phyloP scores from a whole-genome alignment of 2,888 invertebrate species.

The Adineta ricciae region DNA sequence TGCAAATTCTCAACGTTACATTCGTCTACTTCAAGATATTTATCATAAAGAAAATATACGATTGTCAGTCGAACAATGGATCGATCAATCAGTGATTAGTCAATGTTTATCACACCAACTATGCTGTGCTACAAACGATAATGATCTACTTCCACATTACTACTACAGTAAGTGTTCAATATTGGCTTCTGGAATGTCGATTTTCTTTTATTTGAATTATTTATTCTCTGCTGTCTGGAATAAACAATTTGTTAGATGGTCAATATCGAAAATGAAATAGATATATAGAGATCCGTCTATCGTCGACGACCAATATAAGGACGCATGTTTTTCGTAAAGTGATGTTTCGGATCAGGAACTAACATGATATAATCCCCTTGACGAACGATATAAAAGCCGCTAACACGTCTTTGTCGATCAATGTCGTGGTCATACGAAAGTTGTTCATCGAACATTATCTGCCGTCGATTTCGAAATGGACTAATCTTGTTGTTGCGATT shows the following conservation, averaged over 20 bases:
- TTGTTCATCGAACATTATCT: neutral
- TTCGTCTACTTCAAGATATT: neutral
- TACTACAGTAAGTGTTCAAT: neutral
- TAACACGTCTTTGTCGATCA: neutral
- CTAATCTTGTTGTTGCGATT: neutral
- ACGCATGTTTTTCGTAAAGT: neutral
- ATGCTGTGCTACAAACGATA: neutral
- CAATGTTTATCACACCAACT: slow-evolving; percentile 6
- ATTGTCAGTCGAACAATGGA: neutral
- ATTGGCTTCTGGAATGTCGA: neutral
- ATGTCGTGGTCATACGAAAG: neutral
- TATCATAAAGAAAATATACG: slow-evolving; percentile 21
- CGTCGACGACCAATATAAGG: neutral
- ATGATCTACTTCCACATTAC: neutral
- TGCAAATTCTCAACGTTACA: slow-evolving; percentile 6
- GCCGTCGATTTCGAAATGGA: neutral
- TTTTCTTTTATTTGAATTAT: neutral
- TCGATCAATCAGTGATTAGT: slow-evolving; percentile 19
- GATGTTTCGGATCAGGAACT: slow-evolving; percentile 12
- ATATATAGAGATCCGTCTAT: neutral
- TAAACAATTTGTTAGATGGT: neutral
- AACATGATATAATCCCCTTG: neutral
- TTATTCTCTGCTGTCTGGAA: neutral
- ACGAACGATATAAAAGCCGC: neutral
- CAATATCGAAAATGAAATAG: neutral